Base-by-base conservation (phyloP, 2,797 vertebrate species). In the Thunnus albacares region DNA sequence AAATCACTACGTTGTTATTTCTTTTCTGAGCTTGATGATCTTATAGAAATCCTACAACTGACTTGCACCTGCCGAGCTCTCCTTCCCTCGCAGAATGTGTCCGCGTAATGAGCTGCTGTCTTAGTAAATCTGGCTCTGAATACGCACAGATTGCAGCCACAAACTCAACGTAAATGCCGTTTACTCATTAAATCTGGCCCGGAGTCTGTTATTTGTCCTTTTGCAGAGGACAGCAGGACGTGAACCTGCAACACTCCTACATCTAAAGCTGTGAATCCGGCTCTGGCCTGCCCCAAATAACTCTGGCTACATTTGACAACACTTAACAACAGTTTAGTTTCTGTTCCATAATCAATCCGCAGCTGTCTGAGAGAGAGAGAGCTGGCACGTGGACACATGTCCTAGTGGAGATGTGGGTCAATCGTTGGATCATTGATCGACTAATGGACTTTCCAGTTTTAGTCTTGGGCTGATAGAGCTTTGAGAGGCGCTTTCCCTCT, bases 401-500 rank as follows among this genome's bases (percentile, higher is more conserved):
- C 84, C 88, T 66, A 55, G 65, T 61, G 81, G 81, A 11, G 58
- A 95, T 94, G 82, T 94, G 92, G 94, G 94, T 88, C 93, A 90
- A 94, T 95, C 94, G 74, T 93, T 95, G 91, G 75, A 59, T 64
- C 88, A 95, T 96, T 81, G 95, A 96, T 95, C 83, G 17, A 75
- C 87, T 95, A 95, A 96, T 96, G 95, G 93, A 89, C 89, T 94
- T 93, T 95, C 93, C 88, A 85, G 90, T 91, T 91, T 85, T 81
- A 87, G 71, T 89, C 79, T 83, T 70, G 41, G 75, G 79, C 81
- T 75, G 75, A 83, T 62, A 81, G 61, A 80, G 82, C 74, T 82
- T 52, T 75, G 69, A 59, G 80, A 63, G 67, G 28, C 2, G 14
- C 35, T 65, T 11, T 63, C 70, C 67, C 58, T 63, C 18, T 80